Evolutionary conservation across 2,888 invertebrate species (phyloP).

Genomic region (Nezara viridula): DNA sequence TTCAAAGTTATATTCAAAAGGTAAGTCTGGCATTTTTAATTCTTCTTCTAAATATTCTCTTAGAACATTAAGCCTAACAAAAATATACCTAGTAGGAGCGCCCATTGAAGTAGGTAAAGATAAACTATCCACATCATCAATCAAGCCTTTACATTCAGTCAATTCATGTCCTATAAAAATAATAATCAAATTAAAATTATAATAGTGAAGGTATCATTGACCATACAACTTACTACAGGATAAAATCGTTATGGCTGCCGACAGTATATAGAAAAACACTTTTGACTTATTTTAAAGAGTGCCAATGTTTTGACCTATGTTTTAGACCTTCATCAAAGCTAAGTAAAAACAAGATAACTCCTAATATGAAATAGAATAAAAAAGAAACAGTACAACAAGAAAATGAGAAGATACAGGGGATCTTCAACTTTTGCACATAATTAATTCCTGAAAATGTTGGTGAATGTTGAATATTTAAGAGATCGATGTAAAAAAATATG

Average conservation of each 20-base stretch:
- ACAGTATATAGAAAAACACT: too few relatives aligned
- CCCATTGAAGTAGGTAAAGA: constrained; percentile 70
- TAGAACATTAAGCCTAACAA: constrained; percentile 92
- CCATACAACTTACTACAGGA: too few relatives aligned
- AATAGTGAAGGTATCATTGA: background rate
- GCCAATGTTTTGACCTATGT: too few relatives aligned
- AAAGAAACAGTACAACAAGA: too few relatives aligned
- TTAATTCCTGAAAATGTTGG: too few relatives aligned
- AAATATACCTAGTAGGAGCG: constrained; percentile 89
- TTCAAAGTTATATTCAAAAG: constrained; percentile 95
- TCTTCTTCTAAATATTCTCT: constrained; percentile 94
- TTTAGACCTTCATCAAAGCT: background rate
- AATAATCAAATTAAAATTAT: background rate
- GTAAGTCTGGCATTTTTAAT: constrained; percentile 90
- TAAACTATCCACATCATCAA: constrained; percentile 68
- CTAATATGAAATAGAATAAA: too few relatives aligned
- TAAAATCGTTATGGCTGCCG: background rate
- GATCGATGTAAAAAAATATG: too few relatives aligned
- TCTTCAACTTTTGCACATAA: too few relatives aligned
- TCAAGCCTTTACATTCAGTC: constrained; percentile 87
- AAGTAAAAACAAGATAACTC: background rate
- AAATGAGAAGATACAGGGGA: too few relatives aligned
- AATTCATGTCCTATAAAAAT: constrained; percentile 83
- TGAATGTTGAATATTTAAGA: too few relatives aligned
- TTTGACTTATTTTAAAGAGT: too few relatives aligned